phyloP scores from a whole-genome alignment of 2,797 vertebrate genomes.

The Orestias chungarensis region DNA sequence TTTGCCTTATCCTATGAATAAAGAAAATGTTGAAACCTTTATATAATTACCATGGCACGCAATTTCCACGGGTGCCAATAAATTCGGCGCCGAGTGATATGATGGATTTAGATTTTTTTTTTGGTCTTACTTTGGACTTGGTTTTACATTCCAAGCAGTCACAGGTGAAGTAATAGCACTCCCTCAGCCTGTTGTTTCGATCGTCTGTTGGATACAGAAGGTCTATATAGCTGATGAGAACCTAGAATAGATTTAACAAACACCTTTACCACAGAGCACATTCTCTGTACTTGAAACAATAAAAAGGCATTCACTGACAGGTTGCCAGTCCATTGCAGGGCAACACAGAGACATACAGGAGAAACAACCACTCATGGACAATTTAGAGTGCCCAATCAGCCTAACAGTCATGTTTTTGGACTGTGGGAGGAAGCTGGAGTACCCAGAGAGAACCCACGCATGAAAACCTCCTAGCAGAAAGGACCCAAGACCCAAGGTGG shows the following conservation, averaged over 20 bases:
- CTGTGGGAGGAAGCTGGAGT: too few relatives aligned
- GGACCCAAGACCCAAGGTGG: too few relatives aligned
- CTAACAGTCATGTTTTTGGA: too few relatives aligned
- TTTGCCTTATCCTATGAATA: slow-evolving; percentile 87
- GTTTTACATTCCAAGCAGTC: slow-evolving; percentile 88
- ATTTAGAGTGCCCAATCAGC: too few relatives aligned
- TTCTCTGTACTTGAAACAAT: neutral
- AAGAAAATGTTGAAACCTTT: neutral
- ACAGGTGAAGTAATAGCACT: slow-evolving; percentile 92
- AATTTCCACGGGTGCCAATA: neutral
- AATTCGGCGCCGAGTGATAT: neutral
- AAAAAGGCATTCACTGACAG: neutral
- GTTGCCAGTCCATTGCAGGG: too few relatives aligned
- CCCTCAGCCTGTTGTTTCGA: slow-evolving; percentile 87
- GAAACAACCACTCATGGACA: too few relatives aligned
- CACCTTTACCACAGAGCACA: neutral
- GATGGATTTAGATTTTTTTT: neutral
- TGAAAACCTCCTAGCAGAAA: too few relatives aligned
- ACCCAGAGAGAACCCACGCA: too few relatives aligned
- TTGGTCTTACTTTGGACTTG: slow-evolving; percentile 82
- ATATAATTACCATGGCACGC: neutral
- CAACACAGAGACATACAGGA: too few relatives aligned
- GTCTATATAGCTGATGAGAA: slow-evolving; percentile 97
- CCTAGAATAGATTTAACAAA: slow-evolving; percentile 66
- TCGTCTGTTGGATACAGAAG: slow-evolving; percentile 94